Evolutionary conservation across 2,888 invertebrate species (phyloP), one percentile per base, ranked within the genome.

Genomic region (Cataglyphis albicans): DNA sequence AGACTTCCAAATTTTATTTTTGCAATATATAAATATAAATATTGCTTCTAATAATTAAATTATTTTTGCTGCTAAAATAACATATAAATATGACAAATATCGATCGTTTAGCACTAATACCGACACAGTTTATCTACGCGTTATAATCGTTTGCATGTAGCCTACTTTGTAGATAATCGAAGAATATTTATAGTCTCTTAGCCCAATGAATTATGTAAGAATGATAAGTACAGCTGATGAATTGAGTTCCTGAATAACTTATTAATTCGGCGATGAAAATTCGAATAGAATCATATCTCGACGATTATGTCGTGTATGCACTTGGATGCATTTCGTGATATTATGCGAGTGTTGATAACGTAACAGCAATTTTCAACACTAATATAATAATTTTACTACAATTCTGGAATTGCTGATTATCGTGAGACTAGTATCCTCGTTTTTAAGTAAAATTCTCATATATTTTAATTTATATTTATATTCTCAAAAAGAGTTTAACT

Each of bases 141-240:
- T 70, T 74, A 83, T 82, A 72, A 76, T 87, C 83, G 32, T 87
- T 78, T 78, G 68, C 76, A 74, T 73, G 75, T 83, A 89, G 75
- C 84, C 88, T 87, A 89, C 85, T 88, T 89, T 82, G 85, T 75
- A 67, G 52, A 41, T 44, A 73, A 67, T 63, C 72, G 81, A 76
- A 48, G 82, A 80, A 84, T 89, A 88, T 89, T 85, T 87, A 86
- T 86, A 87, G 82, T 61, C 41, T 1, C 44, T 32, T 7, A 25
- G 32, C 41, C 41, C 35, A 21, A 59, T 80, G 21, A 80, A 80
- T 80, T 80, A 70, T 70, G 44, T 70, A 70, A 61, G 21, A 59
- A 52, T 12, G 32, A 57, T 44, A 61, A 80, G 78, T 48, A 44
- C 35, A 44, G 25, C 44, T 59, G 25, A 70, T 80, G 59, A 80